phyloP scores from a whole-genome alignment of 2,113 vertebrate genomes.

The Bos javanicus region DNA sequence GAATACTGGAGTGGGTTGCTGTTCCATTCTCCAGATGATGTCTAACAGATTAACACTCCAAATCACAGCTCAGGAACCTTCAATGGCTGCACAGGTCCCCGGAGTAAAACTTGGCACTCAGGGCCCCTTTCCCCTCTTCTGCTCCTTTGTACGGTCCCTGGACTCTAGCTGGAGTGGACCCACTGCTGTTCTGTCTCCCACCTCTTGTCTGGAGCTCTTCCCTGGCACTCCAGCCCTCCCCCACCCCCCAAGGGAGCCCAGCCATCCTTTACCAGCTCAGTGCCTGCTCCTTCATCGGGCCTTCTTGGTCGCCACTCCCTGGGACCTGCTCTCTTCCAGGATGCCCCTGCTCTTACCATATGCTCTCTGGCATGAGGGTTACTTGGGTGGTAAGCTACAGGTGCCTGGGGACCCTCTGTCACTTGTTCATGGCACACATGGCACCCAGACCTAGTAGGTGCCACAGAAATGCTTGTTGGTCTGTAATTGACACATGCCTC shows the following conservation, averaged over 20 bases:
- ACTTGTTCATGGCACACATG: rapidly evolving
- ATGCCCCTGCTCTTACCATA: rapidly evolving
- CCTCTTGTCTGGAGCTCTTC: background rate
- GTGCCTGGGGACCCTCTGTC: background rate
- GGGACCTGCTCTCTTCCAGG: background rate
- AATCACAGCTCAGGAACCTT: background rate
- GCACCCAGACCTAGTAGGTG: background rate
- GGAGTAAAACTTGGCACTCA: background rate
- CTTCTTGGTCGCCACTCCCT: background rate
- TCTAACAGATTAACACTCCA: background rate
- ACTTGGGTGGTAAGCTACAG: background rate
- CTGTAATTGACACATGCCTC: background rate
- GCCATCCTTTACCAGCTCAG: background rate
- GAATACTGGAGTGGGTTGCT: background rate
- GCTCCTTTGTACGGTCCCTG: background rate
- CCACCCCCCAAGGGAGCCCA: background rate
- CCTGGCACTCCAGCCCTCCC: background rate
- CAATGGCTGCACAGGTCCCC: background rate
- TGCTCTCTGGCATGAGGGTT: background rate
- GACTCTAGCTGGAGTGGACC: background rate
- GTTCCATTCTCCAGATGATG: background rate
- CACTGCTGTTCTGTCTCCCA: too few species aligned
- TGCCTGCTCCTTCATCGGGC: background rate
- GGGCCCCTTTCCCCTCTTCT: background rate
- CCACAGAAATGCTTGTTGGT: background rate